These are phyloP conservation scores for Bombus ignitus DNA, from an alignment of 1,140 invertebrate species.

Conservation along the genomic window DNA sequence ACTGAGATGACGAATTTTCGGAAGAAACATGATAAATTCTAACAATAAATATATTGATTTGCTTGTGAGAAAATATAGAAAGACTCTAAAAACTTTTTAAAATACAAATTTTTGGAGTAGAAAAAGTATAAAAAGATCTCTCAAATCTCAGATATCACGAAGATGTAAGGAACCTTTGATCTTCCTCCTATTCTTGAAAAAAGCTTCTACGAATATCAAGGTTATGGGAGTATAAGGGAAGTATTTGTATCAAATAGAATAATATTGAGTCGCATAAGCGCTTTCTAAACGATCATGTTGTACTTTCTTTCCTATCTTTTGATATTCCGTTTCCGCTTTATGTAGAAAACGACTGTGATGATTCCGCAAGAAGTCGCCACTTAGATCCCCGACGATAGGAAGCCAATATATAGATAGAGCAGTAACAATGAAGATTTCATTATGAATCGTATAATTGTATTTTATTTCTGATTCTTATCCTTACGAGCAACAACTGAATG, in stretches of 20 bases:
- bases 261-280: background rate
- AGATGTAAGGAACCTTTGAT: background rate
- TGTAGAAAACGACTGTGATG: no score
- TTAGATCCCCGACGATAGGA: background rate
- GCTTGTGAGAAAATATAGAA: no score
- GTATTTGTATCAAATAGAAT: background rate
- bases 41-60: no score
- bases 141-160: background rate
- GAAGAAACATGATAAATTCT: no score
- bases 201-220: background rate
- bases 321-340: background rate
- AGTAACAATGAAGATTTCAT: background rate
- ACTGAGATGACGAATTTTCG: no score
- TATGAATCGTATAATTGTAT: background rate
- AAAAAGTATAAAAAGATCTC: no score
- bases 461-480: background rate
- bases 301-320: background rate
- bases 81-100: no score
- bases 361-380: background rate
- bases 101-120: no score
- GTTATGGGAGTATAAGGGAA: background rate
- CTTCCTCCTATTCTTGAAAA: rapidly evolving
- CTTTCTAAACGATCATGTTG: background rate
- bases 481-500: no score
- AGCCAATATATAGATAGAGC: background rate